Percentiles rank a stretch among this genome's conserved stretches.
Evolutionary conservation across 2,888 invertebrate genomes (phyloP).

Genomic region (Rotaria magnacalcarata): DNA sequence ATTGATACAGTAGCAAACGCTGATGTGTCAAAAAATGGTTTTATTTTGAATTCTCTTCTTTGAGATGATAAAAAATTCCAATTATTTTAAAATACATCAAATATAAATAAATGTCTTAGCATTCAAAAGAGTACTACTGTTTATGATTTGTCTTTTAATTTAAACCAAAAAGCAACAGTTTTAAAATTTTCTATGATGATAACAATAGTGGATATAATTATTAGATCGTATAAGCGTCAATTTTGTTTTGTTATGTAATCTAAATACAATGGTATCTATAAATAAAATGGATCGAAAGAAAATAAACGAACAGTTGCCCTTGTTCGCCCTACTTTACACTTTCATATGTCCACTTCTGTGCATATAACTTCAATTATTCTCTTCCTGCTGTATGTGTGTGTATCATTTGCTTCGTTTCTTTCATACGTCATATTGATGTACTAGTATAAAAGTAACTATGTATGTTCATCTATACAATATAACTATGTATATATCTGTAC

Average conservation of each 20-base stretch:
- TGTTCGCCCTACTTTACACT: not conserved
- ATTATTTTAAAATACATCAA: not conserved
- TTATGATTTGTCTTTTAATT: not conserved
- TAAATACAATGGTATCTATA: not conserved
- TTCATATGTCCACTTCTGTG: not conserved
- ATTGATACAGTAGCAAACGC: not conserved
- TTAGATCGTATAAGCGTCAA: conserved; percentile 3
- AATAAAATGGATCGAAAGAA: not conserved
- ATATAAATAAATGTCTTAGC: not conserved
- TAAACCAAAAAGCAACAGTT: no score
- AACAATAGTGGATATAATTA: not conserved
- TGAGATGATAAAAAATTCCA: not conserved
- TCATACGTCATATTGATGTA: not conserved
- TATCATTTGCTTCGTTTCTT: not conserved
- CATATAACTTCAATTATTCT: not conserved
- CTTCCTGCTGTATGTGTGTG: not conserved
- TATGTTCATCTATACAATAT: not conserved
- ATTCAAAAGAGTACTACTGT: not conserved
- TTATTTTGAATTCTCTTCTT: not conserved
- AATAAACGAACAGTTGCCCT: not conserved
- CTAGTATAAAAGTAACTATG: not conserved
- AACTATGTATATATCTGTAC: not conserved
- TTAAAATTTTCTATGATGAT: no score
- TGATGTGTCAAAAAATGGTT: not conserved
- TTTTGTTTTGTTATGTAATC: not conserved